These are phyloP conservation scores for Mantis religiosa DNA, from an alignment of 2,888 invertebrate genomes.

Conservation along the genomic window DNA sequence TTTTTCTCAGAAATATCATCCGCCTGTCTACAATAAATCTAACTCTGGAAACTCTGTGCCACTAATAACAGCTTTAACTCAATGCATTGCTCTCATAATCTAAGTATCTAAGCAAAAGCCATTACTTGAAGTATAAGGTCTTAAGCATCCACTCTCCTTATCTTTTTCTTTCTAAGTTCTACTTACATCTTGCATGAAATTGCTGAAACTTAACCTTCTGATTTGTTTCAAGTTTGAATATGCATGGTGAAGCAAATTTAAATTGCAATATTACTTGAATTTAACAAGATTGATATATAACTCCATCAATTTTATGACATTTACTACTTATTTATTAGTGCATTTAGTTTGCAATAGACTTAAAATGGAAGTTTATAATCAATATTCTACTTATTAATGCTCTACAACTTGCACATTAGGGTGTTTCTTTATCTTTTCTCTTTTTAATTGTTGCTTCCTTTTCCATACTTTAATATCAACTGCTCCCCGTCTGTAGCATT, in stretches of 20 bases:
- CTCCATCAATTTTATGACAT: not conserved
- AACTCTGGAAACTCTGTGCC: not conserved
- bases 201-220: not conserved
- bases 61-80: not conserved
- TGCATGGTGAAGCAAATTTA: not conserved
- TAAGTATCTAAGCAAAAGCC: not conserved
- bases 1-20: not conserved
- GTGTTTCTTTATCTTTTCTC: not conserved
- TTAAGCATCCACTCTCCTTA: not conserved
- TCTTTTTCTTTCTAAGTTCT: not conserved
- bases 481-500: not conserved
- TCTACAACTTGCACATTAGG: not conserved
- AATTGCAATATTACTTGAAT: not conserved
- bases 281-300: not conserved
- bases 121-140: not conserved
- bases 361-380: not conserved
- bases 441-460: not conserved
- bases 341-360: not conserved
- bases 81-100: not conserved
- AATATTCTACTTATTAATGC: not conserved
- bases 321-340: not conserved
- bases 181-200: not conserved
- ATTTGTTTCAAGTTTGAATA: not conserved
- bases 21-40: not conserved
- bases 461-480: not conserved